A percentile compares a stretch with the other conserved stretches of the same genome.
These are phyloP conservation scores for Acanthornis magna DNA, from an alignment of 2,797 vertebrate species.

Conservation along the genomic window DNA sequence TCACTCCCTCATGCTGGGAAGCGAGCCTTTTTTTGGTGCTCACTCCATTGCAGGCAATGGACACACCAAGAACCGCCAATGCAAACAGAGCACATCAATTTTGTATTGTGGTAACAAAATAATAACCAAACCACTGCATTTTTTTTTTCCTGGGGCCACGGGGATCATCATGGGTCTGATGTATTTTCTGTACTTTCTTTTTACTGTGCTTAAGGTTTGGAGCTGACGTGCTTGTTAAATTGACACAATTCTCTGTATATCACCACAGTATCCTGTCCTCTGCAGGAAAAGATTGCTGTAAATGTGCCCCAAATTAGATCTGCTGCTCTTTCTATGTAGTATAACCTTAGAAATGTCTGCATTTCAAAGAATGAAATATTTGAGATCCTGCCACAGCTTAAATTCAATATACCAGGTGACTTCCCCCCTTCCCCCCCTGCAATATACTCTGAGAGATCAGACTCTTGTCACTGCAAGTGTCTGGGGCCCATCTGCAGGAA, in stretches of 20 bases:
- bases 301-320: constrained; percentile 72
- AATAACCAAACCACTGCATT: background rate
- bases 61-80: constrained; percentile 52
- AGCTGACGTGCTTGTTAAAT: constrained; percentile 46
- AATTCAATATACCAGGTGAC: constrained; percentile 27
- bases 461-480: constrained; percentile 9
- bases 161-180: constrained; percentile 48
- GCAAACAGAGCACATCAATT: constrained; percentile 35
- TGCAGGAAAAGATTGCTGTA: constrained; percentile 25
- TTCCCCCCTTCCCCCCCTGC: background rate
- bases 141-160: constrained; percentile 23
- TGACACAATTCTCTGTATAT: background rate
- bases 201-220: constrained; percentile 50
- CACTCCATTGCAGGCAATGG: constrained; percentile 65
- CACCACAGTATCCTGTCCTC: background rate
- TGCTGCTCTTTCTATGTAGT: constrained; percentile 68
- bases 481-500: background rate
- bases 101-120: constrained; percentile 38
- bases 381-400: constrained; percentile 45
- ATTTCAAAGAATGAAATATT: constrained; percentile 38
- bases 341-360: constrained; percentile 42
- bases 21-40: constrained; percentile 28
- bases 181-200: constrained; percentile 48
- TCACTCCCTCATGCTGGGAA: constrained; percentile 47
- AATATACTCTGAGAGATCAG: background rate